A percentile compares a stretch with the other conserved stretches of the same genome.
Evolutionary conservation across 2,888 invertebrate genomes (phyloP).

Genomic region (Lepetodrilus schrolli): DNA sequence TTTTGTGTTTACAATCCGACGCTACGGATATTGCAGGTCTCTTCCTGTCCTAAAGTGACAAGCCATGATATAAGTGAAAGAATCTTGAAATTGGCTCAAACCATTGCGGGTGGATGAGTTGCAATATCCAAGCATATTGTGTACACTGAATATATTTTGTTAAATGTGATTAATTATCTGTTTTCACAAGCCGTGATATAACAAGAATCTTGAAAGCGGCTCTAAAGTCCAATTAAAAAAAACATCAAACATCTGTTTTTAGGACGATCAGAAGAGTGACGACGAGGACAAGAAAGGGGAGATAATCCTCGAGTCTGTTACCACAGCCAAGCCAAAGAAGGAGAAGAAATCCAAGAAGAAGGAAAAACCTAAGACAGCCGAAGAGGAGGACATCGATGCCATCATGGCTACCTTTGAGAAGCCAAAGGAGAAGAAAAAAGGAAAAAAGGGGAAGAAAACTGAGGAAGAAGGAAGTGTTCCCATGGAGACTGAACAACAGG

Average conservation of each 20-base stretch:
- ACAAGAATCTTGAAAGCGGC: too few relatives aligned
- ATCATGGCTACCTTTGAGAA: slow-evolving; percentile 70
- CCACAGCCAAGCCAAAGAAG: slow-evolving; percentile 43
- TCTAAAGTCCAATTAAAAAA: too few relatives aligned
- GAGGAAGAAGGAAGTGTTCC: slow-evolving; percentile 30
- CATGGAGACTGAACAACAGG: slow-evolving; percentile 31
- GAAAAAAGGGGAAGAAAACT: slow-evolving; percentile 56
- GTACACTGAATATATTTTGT: too few relatives aligned
- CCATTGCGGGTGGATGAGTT: too few relatives aligned
- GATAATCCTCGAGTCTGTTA: slow-evolving; percentile 35
- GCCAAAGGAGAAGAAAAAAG: slow-evolving; percentile 52
- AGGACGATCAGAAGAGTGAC: slow-evolving; percentile 27
- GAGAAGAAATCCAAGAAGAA: slow-evolving; percentile 60
- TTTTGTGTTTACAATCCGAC: too few relatives aligned
- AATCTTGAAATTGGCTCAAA: too few relatives aligned
- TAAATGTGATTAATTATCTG: too few relatives aligned
- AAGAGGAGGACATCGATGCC: slow-evolving; percentile 73
- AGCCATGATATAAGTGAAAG: too few relatives aligned
- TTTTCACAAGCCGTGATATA: too few relatives aligned
- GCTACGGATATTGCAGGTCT: too few relatives aligned
- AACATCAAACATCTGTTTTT: slow-evolving; percentile 12
- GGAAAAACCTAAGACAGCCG: slow-evolving; percentile 56
- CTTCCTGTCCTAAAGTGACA: too few relatives aligned
- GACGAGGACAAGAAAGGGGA: slow-evolving; percentile 40
- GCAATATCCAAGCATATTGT: too few relatives aligned